Conservation (phyloP, 2,888 invertebrate genomes). For the Deilephila elpenor region DNA sequence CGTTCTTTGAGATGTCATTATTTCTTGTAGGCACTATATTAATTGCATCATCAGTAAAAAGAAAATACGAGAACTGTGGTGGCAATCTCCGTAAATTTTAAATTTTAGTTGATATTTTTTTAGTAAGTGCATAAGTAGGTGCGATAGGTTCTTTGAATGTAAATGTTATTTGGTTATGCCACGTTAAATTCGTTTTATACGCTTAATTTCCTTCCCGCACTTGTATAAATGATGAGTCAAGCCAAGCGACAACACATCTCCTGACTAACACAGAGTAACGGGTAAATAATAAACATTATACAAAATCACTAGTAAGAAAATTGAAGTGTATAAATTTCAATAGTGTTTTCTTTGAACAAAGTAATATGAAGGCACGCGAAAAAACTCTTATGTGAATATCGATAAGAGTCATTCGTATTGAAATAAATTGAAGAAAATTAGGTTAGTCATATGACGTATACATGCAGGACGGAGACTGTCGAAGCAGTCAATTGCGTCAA, state of each 20-base stretch:
- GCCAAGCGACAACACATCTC: slow-evolving; percentile 9
- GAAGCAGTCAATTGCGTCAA: slow-evolving; percentile 46
- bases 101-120: no score
- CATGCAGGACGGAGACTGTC: slow-evolving; percentile 11
- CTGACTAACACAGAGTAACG: slow-evolving; percentile 18
- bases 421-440: not conserved
- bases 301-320: slow-evolving; percentile 7
- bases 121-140: no score
- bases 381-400: not conserved
- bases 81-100: no score
- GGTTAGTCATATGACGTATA: slow-evolving; percentile 3
- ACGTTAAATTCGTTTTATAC: not conserved
- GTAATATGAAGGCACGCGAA: not conserved
- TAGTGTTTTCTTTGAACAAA: not conserved
- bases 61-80: no score
- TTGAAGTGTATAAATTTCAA: not conserved
- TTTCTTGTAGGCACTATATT: no score
- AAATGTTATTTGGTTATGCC: not conserved
- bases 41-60: no score
- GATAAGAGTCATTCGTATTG: not conserved
- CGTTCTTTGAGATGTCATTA: no score
- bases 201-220: not conserved
- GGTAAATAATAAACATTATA: slow-evolving; percentile 15
- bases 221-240: slow-evolving; percentile 13
- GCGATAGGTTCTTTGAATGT: no score